Evolutionary conservation across 2,888 invertebrate species (phyloP).

Genomic region (Dusona sp.): DNA sequence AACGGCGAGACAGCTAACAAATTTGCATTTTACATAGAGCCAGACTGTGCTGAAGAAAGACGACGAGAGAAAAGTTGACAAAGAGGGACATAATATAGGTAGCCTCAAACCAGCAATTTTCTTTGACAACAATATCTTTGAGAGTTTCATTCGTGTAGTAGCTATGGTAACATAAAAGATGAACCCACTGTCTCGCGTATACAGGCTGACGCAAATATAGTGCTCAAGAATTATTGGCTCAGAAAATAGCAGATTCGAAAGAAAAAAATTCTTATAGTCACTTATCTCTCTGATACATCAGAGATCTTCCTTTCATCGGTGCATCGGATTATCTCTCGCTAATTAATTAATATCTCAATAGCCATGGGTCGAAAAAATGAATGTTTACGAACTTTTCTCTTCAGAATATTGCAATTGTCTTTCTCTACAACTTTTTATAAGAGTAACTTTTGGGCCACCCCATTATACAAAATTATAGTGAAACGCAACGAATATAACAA

Average conservation of each 20-base stretch:
- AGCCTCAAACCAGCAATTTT: conserved; percentile 34
- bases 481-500: neutral
- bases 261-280: neutral
- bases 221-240: neutral
- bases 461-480: neutral
- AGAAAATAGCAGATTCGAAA: neutral
- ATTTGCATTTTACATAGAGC: conserved; percentile 51
- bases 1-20: conserved; percentile 2
- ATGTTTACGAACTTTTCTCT: neutral
- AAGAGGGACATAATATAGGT: neutral
- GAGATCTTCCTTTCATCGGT: neutral
- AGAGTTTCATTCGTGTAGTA: conserved; percentile 48
- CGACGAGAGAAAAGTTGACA: neutral
- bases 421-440: neutral
- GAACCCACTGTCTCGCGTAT: neutral
- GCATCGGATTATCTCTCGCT: neutral
- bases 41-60: neutral
- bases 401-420: neutral
- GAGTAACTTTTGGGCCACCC: neutral
- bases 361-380: neutral
- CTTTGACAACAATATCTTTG: conserved; percentile 40
- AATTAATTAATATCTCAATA: neutral
- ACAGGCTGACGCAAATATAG: neutral
- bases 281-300: neutral
- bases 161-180: conserved; percentile 36